phyloP scores from a whole-genome alignment of 2,797 vertebrate genomes.

The Catostomus latipinnis region DNA sequence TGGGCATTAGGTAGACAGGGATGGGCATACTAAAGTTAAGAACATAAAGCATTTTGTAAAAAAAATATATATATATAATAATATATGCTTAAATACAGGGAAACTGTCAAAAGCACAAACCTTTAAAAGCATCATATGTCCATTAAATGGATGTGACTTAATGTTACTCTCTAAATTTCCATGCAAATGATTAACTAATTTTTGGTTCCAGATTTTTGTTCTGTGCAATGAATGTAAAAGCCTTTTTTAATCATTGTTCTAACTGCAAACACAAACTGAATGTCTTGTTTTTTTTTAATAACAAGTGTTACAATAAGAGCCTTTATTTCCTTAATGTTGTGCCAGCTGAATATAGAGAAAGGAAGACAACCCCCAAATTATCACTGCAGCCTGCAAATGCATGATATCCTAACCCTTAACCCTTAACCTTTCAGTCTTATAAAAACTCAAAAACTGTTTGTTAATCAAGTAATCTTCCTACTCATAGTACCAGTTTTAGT shows the following conservation, averaged over 20 bases:
- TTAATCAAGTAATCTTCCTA: too few relatives aligned
- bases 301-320: slow-evolving; percentile 1
- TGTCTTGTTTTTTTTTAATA: slow-evolving; percentile 16
- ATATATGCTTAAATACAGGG: slow-evolving; percentile 57
- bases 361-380: slow-evolving; percentile 54
- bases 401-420: slow-evolving; percentile 66
- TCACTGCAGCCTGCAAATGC: slow-evolving; percentile 70
- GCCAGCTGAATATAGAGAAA: slow-evolving; percentile 62
- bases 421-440: slow-evolving; percentile 58
- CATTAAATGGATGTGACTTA: slow-evolving; percentile 46
- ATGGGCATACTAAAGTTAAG: not conserved
- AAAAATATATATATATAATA: too few relatives aligned
- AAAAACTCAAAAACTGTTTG: too few relatives aligned
- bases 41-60: not conserved
- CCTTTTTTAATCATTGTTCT: not conserved
- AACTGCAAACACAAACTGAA: slow-evolving; percentile 15
- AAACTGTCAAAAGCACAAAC: slow-evolving; percentile 78
- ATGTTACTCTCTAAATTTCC: slow-evolving; percentile 4
- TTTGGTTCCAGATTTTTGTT: not conserved
- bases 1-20: too few relatives aligned
- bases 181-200: not conserved
- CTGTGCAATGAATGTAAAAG: slow-evolving; percentile 4
- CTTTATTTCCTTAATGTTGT: slow-evolving; percentile 8
- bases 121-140: slow-evolving; percentile 63
- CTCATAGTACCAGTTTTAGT: too few relatives aligned